Evolutionary conservation across 35 echinoderm and acorn worm genomes (phyloP).

Genomic region (Ophiothrix spiculata): DNA sequence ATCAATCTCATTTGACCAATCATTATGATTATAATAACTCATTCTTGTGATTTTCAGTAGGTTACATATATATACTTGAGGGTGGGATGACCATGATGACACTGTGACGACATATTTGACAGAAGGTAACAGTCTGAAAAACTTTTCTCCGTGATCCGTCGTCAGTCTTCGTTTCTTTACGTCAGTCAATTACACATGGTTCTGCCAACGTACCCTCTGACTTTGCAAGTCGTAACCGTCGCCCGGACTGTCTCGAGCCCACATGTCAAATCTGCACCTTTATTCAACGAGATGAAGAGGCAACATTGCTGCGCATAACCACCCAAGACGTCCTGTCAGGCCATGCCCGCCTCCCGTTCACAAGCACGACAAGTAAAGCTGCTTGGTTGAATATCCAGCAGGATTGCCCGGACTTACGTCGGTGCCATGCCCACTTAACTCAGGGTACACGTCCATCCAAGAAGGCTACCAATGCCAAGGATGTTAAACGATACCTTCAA

Average conservation of each 20-base stretch:
- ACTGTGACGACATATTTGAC: no score
- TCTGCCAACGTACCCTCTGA: neutral
- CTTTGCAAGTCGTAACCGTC: neutral
- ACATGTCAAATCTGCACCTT: neutral
- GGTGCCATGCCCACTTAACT: neutral
- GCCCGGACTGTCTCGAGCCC: neutral
- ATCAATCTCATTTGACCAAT: no score
- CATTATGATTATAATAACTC: no score
- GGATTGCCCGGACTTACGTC: neutral
- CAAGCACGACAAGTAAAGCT: neutral
- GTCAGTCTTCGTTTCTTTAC: no score
- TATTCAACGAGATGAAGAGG: neutral
- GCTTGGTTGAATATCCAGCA: neutral
- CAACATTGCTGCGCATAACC: neutral
- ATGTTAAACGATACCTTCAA: neutral
- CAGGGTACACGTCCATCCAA: neutral
- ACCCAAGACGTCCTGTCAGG: neutral
- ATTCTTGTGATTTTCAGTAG: no score
- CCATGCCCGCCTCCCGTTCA: neutral
- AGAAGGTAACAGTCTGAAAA: no score
- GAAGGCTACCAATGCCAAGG: neutral
- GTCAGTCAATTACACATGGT: no score
- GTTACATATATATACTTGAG: no score
- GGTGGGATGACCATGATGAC: no score
- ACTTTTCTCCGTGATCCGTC: no score